A percentile compares a stretch with the other conserved stretches of the same genome.
Evolutionary conservation across 2,113 vertebrate genomes (phyloP).

Genomic region (Gymnorhina tibicen): DNA sequence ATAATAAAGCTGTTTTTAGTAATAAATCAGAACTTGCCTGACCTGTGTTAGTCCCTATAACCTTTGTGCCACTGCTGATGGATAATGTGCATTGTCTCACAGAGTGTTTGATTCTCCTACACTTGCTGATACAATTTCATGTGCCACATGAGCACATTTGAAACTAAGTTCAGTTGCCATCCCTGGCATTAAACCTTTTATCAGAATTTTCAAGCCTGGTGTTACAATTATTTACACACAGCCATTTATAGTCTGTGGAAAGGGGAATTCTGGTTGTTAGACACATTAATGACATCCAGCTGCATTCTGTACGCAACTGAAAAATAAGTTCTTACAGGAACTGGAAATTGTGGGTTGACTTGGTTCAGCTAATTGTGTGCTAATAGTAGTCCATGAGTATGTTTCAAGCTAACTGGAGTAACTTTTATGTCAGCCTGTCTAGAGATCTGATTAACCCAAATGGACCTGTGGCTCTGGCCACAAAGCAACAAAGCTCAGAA

Average conservation of each 20-base stretch:
- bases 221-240: background rate
- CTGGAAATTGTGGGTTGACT: background rate
- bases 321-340: background rate
- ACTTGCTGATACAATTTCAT: background rate
- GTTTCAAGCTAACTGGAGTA: background rate
- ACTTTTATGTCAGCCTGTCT: background rate
- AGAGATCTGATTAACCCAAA: background rate
- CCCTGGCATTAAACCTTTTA: background rate
- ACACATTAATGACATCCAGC: background rate
- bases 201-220: background rate
- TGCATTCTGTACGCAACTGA: background rate
- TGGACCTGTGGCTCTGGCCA: background rate
- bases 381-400: fast-evolving
- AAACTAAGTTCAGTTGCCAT: background rate
- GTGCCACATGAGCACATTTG: no score
- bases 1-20: background rate
- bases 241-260: background rate
- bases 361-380: background rate
- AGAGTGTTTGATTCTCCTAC: background rate
- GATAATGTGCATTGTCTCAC: background rate
- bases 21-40: background rate
- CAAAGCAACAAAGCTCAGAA: background rate
- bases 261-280: background rate
- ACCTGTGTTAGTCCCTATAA: fast-evolving
- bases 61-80: background rate